A percentile compares a stretch with the other conserved stretches of the same genome.
Conservation (phyloP, 2,888 invertebrate species). For the Heterodera filipjevi region DNA sequence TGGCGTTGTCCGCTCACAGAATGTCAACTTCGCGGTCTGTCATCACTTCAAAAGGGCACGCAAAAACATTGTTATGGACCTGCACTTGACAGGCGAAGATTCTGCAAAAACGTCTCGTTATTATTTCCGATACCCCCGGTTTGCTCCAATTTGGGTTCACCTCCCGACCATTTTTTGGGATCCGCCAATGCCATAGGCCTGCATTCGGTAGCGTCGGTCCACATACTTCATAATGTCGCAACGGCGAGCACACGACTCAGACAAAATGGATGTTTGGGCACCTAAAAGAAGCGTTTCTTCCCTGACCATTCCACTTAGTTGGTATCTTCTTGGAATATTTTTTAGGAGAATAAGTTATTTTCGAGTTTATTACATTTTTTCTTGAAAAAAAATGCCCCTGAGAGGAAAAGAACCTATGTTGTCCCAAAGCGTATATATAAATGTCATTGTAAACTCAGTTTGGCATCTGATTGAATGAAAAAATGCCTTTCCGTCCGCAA, state of each 20-base stretch:
- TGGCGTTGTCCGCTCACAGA: conserved; percentile 70
- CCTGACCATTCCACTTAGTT: no score
- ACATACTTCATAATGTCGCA: conserved; percentile 65
- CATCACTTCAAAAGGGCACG: conserved; percentile 92
- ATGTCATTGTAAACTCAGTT: no score
- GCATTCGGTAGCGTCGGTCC: conserved; percentile 34
- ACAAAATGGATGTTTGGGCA: conserved; percentile 98
- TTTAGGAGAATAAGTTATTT: no score
- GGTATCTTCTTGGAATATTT: no score
- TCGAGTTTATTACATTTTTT: no score
- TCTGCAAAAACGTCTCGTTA: background rate
- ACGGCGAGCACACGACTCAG: conserved; percentile 81
- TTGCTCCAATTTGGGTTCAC: background rate
- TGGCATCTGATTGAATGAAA: no score
- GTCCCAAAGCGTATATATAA: no score
- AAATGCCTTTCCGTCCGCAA: background rate
- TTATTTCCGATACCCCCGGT: background rate
- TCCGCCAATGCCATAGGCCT: conserved; percentile 85
- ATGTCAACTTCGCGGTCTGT: conserved; percentile 98
- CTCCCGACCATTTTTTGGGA: conserved; percentile 92
- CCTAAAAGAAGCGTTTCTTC: no score
- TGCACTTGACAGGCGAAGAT: conserved; percentile 76
- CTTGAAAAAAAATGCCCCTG: no score
- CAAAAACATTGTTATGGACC: conserved; percentile 88
- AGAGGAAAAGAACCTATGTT: no score